A percentile compares a stretch with the other conserved stretches of the same genome.
Evolutionary conservation across 2,888 invertebrate genomes (phyloP).

Genomic region (Hydroisotoma schaefferi): DNA sequence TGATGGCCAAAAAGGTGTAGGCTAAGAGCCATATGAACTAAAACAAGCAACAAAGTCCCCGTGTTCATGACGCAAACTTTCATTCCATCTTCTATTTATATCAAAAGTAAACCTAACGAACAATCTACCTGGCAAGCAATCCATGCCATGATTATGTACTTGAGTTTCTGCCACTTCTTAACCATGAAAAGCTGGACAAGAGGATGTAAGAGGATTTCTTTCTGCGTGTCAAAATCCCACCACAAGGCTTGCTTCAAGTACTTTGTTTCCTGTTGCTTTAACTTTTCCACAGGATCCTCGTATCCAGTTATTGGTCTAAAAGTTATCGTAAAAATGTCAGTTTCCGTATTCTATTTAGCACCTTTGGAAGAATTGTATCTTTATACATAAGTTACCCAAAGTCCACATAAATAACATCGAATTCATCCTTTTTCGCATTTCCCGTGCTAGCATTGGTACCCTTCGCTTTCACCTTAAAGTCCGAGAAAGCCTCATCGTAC

Average conservation of each 20-base stretch:
- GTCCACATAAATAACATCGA: constrained; percentile 26
- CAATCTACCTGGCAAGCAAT: constrained; percentile 28
- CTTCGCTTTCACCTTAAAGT: too few species aligned
- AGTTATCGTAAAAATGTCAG: neutral
- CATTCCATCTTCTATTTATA: too few species aligned
- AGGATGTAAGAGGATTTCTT: constrained; percentile 31
- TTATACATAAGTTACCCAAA: constrained; percentile 26
- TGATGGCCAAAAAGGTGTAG: constrained; percentile 23
- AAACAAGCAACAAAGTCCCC: too few species aligned
- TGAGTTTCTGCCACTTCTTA: constrained; percentile 28
- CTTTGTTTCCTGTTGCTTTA: constrained; percentile 30
- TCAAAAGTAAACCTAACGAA: too few species aligned
- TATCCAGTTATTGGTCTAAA: constrained; percentile 31
- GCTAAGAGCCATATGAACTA: constrained; percentile 30
- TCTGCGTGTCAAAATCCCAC: constrained; percentile 31
- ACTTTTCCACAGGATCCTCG: constrained; percentile 18
- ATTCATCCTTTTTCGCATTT: too few species aligned
- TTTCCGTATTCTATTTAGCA: neutral
- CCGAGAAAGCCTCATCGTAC: constrained; percentile 25
- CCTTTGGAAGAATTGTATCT: neutral
- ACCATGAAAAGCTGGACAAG: constrained; percentile 29
- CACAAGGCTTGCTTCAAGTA: constrained; percentile 22
- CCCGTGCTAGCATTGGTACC: too few species aligned
- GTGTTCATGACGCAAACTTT: too few species aligned
- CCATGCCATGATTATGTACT: constrained; percentile 25